Evolutionary conservation across 2,797 vertebrate species (phyloP), one percentile per base, ranked within the genome.

Genomic region (Pseudomugil gertrudae): DNA sequence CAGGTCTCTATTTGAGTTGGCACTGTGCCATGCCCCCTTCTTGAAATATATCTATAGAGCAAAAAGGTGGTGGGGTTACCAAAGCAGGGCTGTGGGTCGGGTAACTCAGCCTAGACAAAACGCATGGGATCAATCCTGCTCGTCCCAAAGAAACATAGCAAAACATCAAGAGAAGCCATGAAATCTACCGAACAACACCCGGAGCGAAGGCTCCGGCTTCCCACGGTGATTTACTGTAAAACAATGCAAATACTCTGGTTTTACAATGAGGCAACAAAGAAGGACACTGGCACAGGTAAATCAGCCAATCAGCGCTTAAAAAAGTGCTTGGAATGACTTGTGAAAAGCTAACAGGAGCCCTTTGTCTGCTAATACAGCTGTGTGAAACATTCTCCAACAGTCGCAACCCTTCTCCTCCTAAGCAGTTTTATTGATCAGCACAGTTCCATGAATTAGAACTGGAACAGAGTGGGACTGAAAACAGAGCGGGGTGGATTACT

Each of bases 1-100:
- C 89, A 91, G 87, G 85, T 93, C 94, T 94, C 92, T 94, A 93
- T 95, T 94, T 94, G 90, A 87, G 84, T 91, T 94, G 93, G 92
- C 90, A 78, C 60, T 0, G 50, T 57, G 88, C 87, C 88, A 89
- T 74, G 75, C 78, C 85, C 63, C 63, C 29, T 57, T 64, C 81
- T 69, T 76, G 47, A 89, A 90, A 92, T 91, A 89, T 85, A 81
- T 90, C 86, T 85, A 64, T 48, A 23, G 48, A 77, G 75, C 55
- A 63, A 72, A 27, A 63, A 72, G 80, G 78, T 78, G 61, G 72
- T 9, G 35, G 77, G 78, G 74, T 13, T 32, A 32, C 32, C 32
- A 32, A 63, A 68, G 68, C 77, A 68, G 77, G 85, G 86, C 64
- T 69, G 64, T 81, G 80, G 84, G 86, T 85, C 62, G 78, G 78